These are phyloP conservation scores for Huso huso DNA, from an alignment of 2,797 vertebrate species.

Conservation along the genomic window DNA sequence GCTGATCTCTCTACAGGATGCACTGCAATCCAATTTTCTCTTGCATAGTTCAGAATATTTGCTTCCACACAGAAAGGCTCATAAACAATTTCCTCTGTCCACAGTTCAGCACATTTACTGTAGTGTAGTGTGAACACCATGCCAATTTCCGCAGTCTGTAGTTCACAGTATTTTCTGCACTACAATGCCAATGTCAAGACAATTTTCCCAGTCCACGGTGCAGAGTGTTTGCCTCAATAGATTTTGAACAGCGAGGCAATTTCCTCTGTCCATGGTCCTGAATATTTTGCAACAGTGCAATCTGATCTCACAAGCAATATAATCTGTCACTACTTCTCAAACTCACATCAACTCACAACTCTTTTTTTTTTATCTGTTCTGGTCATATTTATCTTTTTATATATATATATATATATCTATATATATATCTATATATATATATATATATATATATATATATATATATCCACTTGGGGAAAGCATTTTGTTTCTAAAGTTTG, in stretches of 20 bases:
- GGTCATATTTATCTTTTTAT: constrained; percentile 14
- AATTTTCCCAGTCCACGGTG: constrained; percentile 57
- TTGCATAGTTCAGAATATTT: constrained; percentile 50
- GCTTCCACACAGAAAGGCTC: constrained; percentile 61
- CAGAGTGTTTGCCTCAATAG: constrained; percentile 55
- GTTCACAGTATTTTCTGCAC: constrained; percentile 40
- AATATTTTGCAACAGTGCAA: constrained; percentile 40
- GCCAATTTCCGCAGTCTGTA: constrained; percentile 68
- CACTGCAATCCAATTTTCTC: constrained; percentile 56
- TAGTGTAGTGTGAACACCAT: constrained; percentile 56
- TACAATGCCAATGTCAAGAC: constrained; percentile 62
- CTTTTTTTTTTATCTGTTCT: constrained; percentile 42
- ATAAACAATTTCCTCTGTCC: constrained; percentile 65
- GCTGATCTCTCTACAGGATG: constrained; percentile 43
- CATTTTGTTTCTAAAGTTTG: too few relatives aligned
- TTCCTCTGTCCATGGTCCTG: constrained; percentile 33
- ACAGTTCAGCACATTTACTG: constrained; percentile 58
- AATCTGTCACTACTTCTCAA: constrained; percentile 59
- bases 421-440: too few relatives aligned
- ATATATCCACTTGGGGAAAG: too few relatives aligned
- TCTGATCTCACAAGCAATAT: constrained; percentile 68
- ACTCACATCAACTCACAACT: constrained; percentile 47
- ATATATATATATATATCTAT: too few relatives aligned
- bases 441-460: too few relatives aligned
- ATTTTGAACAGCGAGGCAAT: constrained; percentile 58